Base-by-base conservation (phyloP, 1,140 invertebrate species). In the Drosophila busckii region DNA sequence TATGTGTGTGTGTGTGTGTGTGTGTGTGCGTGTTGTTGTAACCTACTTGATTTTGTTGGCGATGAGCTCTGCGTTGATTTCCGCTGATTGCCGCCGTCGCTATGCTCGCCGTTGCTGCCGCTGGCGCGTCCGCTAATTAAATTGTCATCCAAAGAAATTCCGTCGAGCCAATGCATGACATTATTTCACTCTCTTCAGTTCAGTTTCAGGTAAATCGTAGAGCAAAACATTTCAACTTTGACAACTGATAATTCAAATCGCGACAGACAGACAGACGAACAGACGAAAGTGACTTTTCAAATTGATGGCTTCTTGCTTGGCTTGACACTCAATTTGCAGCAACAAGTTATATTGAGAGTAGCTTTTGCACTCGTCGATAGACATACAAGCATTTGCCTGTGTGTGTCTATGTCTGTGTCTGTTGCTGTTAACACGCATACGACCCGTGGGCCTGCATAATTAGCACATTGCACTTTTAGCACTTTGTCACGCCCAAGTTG, bases 131-230 rank as follows among this genome's bases (percentile, higher is more conserved):
- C 82, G 75, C 84, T 86, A 76, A 86, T 86, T 85, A 86, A 86
- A 86, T 86, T 85, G 73, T 86, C 84, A 73, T 86, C 84, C 54
- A 86, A 76, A 48, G 84, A 84, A 73, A 86, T 82, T 19, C 84
- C 84, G 84, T 86, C 84, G 64, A 86, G 61, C 84, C 84, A 86
- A 86, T 86, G 80, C 84, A 86, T 86, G 84, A 78, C 84, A 86
- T 86, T 78, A 76, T 83, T 63, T 78, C 65, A 69, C 26, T 76
- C n/a, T n/a, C n/a, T n/a, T n/a, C n/a, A n/a, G n/a, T n/a, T n/a
- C n/a, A n/a, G n/a, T n/a, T n/a, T n/a, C n/a, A n/a, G n/a, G n/a
- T n/a, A n/a, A n/a, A n/a, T n/a, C n/a, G n/a, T n/a, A n/a, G n/a
- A n/a, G n/a, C n/a, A n/a, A n/a, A n/a, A n/a, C n/a, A n/a, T n/a